phyloP scores from a whole-genome alignment of 1,140 invertebrate genomes.

The Archivesica marissinica region DNA sequence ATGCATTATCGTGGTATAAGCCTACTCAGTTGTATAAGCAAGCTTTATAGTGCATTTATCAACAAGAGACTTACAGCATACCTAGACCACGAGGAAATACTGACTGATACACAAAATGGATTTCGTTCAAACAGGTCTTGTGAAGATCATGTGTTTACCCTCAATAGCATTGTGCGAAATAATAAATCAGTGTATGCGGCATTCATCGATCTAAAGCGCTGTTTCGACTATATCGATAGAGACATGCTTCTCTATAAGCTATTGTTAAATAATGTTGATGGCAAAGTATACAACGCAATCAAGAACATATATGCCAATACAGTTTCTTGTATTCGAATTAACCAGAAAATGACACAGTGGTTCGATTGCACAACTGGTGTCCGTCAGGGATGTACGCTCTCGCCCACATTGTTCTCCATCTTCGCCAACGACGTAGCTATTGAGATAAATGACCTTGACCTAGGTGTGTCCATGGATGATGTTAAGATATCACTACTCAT shows the following conservation, averaged over 20 bases:
- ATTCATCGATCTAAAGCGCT: neutral
- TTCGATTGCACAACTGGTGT: constrained; percentile 5
- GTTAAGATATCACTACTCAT: constrained; percentile 38
- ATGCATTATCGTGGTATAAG: constrained; percentile 46
- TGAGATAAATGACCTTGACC: constrained; percentile 48
- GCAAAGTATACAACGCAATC: too few species aligned
- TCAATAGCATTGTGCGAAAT: constrained; percentile 42
- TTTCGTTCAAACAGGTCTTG: constrained; percentile 34
- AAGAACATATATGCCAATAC: too few species aligned
- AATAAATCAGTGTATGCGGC: constrained; percentile 7
- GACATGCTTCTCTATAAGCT: too few species aligned
- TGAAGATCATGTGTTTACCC: constrained; percentile 42
- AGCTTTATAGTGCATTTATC: constrained; percentile 31
- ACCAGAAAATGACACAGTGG: neutral
- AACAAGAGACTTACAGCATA: constrained; percentile 39
- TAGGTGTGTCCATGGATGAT: constrained; percentile 42
- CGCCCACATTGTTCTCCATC: constrained; percentile 41
- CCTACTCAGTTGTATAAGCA: constrained; percentile 24
- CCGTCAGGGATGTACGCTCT: constrained; percentile 8
- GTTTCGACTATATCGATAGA: constrained; percentile 19
- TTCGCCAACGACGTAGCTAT: constrained; percentile 60
- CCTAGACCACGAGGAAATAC: constrained; percentile 25
- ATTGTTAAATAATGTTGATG: too few species aligned
- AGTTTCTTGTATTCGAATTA: too few species aligned
- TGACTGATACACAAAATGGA: constrained; percentile 52